Percentiles rank a stretch among this genome's conserved stretches.
Conservation (phyloP, 2,888 invertebrate species). For the Stenodema calcarata region DNA sequence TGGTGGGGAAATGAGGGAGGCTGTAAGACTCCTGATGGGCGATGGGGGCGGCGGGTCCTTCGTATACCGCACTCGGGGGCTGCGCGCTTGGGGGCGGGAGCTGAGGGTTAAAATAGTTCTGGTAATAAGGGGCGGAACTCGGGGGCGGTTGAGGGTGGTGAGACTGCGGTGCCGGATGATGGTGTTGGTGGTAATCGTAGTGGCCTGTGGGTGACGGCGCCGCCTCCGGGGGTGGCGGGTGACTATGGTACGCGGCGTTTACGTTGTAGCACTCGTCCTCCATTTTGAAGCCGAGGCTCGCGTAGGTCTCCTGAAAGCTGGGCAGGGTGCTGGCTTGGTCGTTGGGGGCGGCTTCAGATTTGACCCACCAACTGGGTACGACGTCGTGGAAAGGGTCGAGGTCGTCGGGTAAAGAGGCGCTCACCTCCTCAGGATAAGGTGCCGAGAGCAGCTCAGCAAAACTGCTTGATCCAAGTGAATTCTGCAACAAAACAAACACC, state of each 20-base stretch:
- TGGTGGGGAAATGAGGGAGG: conserved; percentile 72
- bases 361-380: conserved; percentile 61
- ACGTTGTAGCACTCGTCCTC: conserved; percentile 82
- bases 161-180: conserved; percentile 63
- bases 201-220: conserved; percentile 55
- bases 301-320: conserved; percentile 82
- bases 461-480: conserved; percentile 78
- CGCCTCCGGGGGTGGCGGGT: conserved; percentile 30
- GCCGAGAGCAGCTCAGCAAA: conserved; percentile 79
- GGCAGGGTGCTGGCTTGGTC: conserved; percentile 64
- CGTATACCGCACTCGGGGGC: conserved; percentile 34
- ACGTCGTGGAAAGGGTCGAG: conserved; percentile 72
- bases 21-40: conserved; percentile 74
- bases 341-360: conserved; percentile 35
- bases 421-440: conserved; percentile 75
- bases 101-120: conserved; percentile 62
- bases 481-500: conserved; percentile 64
- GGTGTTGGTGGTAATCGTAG: conserved; percentile 60
- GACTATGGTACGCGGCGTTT: conserved; percentile 52
- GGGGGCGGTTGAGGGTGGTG: conserved; percentile 62
- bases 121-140: conserved; percentile 58
- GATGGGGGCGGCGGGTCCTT: conserved; percentile 60
- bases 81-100: conserved; percentile 62
- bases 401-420: conserved; percentile 74
- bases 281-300: conserved; percentile 79